phyloP scores from a whole-genome alignment of 1,140 invertebrate species.

The Holcopasites calliopsidis region DNA sequence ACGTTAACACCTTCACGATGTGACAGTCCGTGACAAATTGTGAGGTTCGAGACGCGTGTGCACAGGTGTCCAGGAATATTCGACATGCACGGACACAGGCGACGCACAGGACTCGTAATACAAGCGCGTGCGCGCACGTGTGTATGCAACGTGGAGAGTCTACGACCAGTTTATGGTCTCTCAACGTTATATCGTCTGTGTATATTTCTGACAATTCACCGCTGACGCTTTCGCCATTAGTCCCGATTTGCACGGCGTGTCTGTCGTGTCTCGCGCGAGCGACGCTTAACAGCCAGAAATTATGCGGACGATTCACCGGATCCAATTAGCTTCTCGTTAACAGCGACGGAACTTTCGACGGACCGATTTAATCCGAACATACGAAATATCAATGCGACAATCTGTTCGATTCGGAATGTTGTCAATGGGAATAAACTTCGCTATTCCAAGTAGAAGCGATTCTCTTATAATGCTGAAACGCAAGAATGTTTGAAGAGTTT shows the following conservation, averaged over 20 bases:
- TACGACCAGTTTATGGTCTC: constrained; percentile 77
- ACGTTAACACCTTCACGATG: constrained; percentile 16
- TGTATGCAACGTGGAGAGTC: constrained; percentile 57
- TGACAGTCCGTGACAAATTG: constrained; percentile 2
- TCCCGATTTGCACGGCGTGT: constrained; percentile 72
- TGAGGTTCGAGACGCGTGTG: constrained; percentile 1
- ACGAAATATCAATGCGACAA: not conserved
- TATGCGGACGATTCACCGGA: constrained; percentile 27
- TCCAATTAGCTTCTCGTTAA: constrained; percentile 22
- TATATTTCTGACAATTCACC: constrained; percentile 76
- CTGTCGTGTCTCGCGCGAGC: constrained; percentile 57
- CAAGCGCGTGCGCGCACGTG: not conserved
- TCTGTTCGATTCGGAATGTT: not conserved
- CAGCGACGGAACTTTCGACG: not conserved
- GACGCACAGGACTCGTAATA: not conserved
- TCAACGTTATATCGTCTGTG: constrained; percentile 76
- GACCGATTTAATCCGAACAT: too few species aligned
- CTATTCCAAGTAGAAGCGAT: too few species aligned
- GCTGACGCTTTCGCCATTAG: constrained; percentile 77
- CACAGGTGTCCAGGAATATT: constrained; percentile 26
- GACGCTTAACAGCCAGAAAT: constrained; percentile 41
- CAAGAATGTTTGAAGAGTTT: too few species aligned
- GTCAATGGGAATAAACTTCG: not conserved
- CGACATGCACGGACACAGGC: not conserved
- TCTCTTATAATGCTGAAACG: too few species aligned